Conservation (phyloP, 1,140 invertebrate genomes). For the Papilio polytes region DNA sequence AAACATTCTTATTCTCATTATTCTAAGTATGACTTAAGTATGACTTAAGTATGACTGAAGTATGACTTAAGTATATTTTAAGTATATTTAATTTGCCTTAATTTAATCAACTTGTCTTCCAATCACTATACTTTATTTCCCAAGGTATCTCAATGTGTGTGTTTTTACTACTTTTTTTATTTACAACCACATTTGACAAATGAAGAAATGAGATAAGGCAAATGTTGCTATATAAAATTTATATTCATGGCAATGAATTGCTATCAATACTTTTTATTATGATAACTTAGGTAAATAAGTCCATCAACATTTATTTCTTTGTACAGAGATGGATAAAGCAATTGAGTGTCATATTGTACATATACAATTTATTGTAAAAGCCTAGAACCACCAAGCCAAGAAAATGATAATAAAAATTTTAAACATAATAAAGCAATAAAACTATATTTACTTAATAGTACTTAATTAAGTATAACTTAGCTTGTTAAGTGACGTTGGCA, state of each 20-base stretch:
- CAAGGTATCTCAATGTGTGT: neutral
- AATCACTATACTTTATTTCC: neutral
- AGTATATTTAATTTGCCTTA: neutral
- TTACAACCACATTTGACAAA: neutral
- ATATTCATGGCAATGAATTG: neutral
- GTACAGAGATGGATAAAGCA: too few species aligned
- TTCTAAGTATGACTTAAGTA: too few species aligned
- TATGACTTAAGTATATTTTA: neutral
- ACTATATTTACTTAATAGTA: neutral
- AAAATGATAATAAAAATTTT: too few species aligned
- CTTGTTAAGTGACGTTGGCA: too few species aligned
- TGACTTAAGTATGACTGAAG: neutral
- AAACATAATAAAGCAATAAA: neutral
- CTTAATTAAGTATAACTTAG: slow-evolving; percentile 1
- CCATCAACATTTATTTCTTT: too few species aligned
- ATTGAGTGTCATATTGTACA: too few species aligned
- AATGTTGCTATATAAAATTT: neutral
- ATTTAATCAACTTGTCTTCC: neutral
- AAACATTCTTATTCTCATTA: too few species aligned
- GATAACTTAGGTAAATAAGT: too few species aligned
- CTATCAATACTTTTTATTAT: too few species aligned
- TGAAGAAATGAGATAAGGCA: neutral
- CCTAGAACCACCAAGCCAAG: too few species aligned
- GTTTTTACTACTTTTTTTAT: neutral
- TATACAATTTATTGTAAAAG: too few species aligned